These are phyloP conservation scores for Muricea muricata DNA, from an alignment of 92 coral and sea anemone species.

Conservation along the genomic window DNA sequence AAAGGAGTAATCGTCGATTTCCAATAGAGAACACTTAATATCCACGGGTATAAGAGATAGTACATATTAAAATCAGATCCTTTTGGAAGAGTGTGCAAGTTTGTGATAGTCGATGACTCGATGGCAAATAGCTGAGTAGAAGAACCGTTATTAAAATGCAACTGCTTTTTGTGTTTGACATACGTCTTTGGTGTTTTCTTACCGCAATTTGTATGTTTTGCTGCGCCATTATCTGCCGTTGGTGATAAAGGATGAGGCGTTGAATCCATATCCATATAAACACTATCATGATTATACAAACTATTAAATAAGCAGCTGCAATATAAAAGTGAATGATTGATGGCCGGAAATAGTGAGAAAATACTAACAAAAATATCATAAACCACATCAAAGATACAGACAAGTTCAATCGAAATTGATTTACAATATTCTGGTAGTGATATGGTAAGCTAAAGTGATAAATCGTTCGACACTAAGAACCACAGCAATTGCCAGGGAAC, in stretches of 20 bases:
- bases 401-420: constrained; percentile 1
- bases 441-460: constrained; percentile 24
- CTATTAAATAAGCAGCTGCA: not conserved
- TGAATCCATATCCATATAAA: constrained; percentile 30
- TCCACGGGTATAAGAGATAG: constrained; percentile 14
- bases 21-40: not conserved
- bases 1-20: not conserved
- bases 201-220: not conserved
- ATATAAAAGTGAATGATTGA: not conserved
- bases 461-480: constrained; percentile 24
- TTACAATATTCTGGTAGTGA: constrained; percentile 8
- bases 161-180: constrained; percentile 12
- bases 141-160: not conserved
- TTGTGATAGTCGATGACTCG: not conserved
- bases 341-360: not conserved
- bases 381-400: not conserved
- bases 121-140: not conserved
- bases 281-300: not conserved
- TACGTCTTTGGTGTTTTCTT: not conserved
- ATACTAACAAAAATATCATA: not conserved
- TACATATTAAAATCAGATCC: not conserved
- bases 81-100: not conserved
- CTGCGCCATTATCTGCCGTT: not conserved
- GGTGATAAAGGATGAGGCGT: constrained; percentile 12
- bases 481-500: not conserved